phyloP scores from a whole-genome alignment of 2,888 invertebrate species.

The Bugulina stolonifera region DNA sequence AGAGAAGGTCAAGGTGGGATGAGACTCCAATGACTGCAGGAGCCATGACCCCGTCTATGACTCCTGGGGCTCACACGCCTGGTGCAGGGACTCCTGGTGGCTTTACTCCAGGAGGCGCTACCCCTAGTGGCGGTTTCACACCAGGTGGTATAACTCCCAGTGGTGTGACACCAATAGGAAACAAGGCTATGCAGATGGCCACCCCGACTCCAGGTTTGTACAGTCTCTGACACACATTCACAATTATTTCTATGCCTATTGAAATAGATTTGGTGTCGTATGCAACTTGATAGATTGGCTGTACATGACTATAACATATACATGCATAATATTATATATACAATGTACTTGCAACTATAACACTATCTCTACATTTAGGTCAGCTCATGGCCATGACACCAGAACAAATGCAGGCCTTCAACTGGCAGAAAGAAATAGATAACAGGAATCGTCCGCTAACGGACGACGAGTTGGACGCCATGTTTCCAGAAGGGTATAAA shows the following conservation, averaged over 20 bases:
- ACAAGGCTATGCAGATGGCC: constrained; percentile 96
- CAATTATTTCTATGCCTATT: no score
- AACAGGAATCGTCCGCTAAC: constrained; percentile 91
- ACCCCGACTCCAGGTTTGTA: constrained; percentile 79
- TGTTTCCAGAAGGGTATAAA: constrained; percentile 85
- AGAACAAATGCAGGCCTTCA: constrained; percentile 93
- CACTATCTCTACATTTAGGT: constrained; percentile 49
- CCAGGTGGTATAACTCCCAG: constrained; percentile 52
- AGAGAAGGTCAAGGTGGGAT: constrained; percentile 95
- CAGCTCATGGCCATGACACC: constrained; percentile 98
- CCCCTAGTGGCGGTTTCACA: constrained; percentile 37
- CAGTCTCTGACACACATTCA: no score
- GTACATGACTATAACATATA: no score
- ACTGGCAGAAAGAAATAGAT: constrained; percentile 98
- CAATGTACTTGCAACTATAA: no score
- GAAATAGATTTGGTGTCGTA: no score
- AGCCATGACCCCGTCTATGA: constrained; percentile 54
- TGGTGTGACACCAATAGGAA: constrained; percentile 55
- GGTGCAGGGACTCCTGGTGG: constrained; percentile 50
- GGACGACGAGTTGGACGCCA: constrained; percentile 92
- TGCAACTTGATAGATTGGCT: no score
- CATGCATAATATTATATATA: no score
- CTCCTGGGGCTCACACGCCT: constrained; percentile 62
- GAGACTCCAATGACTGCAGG: constrained; percentile 76
- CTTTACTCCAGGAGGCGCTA: constrained; percentile 31